Evolutionary conservation across 2,797 vertebrate species (phyloP).

Genomic region (Lepus townsendii): DNA sequence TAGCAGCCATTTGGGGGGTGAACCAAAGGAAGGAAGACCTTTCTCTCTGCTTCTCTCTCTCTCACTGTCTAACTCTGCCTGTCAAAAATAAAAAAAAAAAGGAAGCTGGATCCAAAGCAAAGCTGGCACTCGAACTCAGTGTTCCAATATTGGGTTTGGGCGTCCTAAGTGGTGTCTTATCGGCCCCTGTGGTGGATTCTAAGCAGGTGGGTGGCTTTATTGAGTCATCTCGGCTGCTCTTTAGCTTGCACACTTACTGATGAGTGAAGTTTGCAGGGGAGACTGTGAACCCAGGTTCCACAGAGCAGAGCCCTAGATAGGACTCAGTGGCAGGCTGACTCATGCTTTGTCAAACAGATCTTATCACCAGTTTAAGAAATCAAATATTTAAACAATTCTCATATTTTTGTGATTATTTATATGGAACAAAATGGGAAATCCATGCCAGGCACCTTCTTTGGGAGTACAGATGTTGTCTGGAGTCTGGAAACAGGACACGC

Average conservation of each 20-base stretch:
- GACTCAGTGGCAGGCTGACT: not conserved
- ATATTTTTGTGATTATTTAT: slow-evolving; percentile 50
- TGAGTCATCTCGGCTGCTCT: slow-evolving; percentile 24
- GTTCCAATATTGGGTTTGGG: too few relatives aligned
- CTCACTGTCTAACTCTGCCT: too few relatives aligned
- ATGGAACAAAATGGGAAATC: slow-evolving; percentile 34
- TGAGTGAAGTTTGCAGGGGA: slow-evolving; percentile 15
- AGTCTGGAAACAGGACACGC: not conserved
- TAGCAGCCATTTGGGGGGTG: too few relatives aligned
- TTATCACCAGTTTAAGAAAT: slow-evolving; percentile 20
- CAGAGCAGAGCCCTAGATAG: not conserved
- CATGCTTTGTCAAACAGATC: slow-evolving; percentile 18
- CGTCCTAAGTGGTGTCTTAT: too few relatives aligned
- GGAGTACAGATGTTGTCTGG: not conserved
- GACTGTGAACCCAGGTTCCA: not conserved
- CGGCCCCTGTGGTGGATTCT: too few relatives aligned
- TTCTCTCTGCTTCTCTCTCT: too few relatives aligned
- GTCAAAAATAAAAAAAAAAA: too few relatives aligned
- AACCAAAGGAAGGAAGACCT: too few relatives aligned
- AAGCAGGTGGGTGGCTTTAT: not conserved
- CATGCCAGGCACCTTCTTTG: not conserved
- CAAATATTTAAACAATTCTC: slow-evolving; percentile 41
- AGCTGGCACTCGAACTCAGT: too few relatives aligned
- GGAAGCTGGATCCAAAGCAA: too few relatives aligned
- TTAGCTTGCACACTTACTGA: slow-evolving; percentile 31